Evolutionary conservation across 2,113 vertebrate genomes (phyloP).

Genomic region (Bothrops jararaca): DNA sequence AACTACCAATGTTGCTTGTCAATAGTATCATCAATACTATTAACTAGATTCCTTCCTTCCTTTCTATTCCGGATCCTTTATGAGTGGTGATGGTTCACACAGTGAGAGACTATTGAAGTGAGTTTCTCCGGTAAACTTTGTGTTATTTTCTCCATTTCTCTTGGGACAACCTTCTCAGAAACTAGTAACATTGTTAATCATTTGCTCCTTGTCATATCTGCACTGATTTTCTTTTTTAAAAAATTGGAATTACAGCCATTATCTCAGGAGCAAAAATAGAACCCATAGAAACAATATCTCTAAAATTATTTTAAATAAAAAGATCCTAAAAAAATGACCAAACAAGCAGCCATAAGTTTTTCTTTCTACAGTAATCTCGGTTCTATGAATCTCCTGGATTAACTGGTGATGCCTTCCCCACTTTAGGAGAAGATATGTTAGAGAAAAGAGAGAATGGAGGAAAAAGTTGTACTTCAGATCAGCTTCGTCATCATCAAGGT

Average conservation of each 20-base stretch:
- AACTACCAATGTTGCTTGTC: neutral
- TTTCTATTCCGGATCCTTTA: neutral
- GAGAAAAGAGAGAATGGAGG: neutral
- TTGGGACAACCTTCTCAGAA: neutral
- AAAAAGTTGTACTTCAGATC: neutral
- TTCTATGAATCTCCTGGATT: neutral
- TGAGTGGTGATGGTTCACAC: neutral
- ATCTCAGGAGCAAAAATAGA: neutral
- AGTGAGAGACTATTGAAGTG: neutral
- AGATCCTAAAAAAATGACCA: neutral
- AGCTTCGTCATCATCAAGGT: rapidly evolving
- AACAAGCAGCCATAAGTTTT: neutral
- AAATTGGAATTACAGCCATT: neutral
- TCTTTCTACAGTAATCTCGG: neutral
- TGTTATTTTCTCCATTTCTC: neutral
- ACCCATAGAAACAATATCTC: neutral
- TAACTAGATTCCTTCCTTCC: neutral
- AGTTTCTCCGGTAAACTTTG: neutral
- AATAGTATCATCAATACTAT: neutral
- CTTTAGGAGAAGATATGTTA: neutral
- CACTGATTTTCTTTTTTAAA: neutral
- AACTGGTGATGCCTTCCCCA: neutral
- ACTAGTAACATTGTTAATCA: neutral
- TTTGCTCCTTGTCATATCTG: neutral
- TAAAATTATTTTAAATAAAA: neutral